Base-by-base conservation (phyloP, 2,113 vertebrate species). In the Ranitomeya variabilis region DNA sequence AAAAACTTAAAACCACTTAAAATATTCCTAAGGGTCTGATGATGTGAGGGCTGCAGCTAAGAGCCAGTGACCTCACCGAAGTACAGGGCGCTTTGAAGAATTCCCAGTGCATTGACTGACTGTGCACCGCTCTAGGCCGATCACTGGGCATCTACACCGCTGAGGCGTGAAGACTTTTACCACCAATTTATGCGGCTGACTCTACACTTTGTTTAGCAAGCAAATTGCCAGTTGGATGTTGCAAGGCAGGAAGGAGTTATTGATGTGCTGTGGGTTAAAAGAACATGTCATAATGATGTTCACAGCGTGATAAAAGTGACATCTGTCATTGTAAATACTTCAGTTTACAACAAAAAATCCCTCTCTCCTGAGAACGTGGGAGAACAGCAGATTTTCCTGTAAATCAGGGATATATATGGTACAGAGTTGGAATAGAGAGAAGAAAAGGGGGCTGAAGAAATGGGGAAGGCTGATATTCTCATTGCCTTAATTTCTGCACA, bases 301-400 rank as follows among this genome's bases (percentile, higher is more conserved):
- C 54, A 14, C 7, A 19, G 66, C 45, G 23, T 21, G 67, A 57
- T 73, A 37, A n/a, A 85, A 59, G 69, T 85, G 67, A 71, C 83
- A 76, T 57, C 23, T 76, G 69, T 85, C 83, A 85, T 31, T 85
- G 69, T 37, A 57, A 74, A 85, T 74, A 21, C 51, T 74, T 85
- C 23, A 60, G 8, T 31, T 71, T 71, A 37, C 69, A 26, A 16
- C 26, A 31, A 31, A 71, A 45, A 71, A 71, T 37, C 23, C 26
- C 31, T 16, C 69, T 71, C 23, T 31, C 69, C 69, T 23, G 26
- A 71, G 26, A 71, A 69, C 11, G 2, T 69, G n/a, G n/a, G 9
- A 9, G 19, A 4, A 12, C 14, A 18, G n/a, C 19, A 14, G 4
- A 5, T 52, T 83, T 67, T 55, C 5, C 64, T 73, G 37, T 71